phyloP scores from a whole-genome alignment of 2,888 invertebrate species.

The Drosophila sordidula region DNA sequence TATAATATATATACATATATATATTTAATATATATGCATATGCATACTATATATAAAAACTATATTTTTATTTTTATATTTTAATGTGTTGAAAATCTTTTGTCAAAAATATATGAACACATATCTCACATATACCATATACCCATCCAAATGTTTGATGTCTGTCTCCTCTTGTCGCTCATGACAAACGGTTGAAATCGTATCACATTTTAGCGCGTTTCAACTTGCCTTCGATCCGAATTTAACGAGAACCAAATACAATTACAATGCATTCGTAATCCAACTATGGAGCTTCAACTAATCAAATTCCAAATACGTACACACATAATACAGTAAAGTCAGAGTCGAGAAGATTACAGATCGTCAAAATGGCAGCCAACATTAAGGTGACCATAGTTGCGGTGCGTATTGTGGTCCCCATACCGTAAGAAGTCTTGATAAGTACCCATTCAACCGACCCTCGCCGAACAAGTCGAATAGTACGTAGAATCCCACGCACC shows the following conservation, averaged over 20 bases:
- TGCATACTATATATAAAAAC: slow-evolving; percentile 10
- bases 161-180: slow-evolving; percentile 63
- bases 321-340: no score
- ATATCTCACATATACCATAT: slow-evolving; percentile 12
- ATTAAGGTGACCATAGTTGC: slow-evolving; percentile 49
- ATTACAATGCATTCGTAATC: slow-evolving; percentile 11
- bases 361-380: slow-evolving; percentile 53
- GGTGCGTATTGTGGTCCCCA: slow-evolving; percentile 35
- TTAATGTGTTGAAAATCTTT: slow-evolving; percentile 44
- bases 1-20: slow-evolving; percentile 2
- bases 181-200: slow-evolving; percentile 46
- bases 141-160: slow-evolving; percentile 37
- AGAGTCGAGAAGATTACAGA: not conserved
- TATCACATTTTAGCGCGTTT: slow-evolving; percentile 19
- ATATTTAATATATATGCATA: slow-evolving; percentile 4
- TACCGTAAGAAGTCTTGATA: not conserved
- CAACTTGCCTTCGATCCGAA: slow-evolving; percentile 1
- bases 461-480: not conserved
- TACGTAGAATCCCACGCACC: not conserved
- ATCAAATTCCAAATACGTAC: not conserved
- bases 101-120: slow-evolving; percentile 40
- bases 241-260: not conserved
- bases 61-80: slow-evolving; percentile 41
- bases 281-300: slow-evolving; percentile 1
- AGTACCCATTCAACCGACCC: not conserved